Evolutionary conservation across 2,113 vertebrate species (phyloP).

Genomic region (Mormyrus lacerda): DNA sequence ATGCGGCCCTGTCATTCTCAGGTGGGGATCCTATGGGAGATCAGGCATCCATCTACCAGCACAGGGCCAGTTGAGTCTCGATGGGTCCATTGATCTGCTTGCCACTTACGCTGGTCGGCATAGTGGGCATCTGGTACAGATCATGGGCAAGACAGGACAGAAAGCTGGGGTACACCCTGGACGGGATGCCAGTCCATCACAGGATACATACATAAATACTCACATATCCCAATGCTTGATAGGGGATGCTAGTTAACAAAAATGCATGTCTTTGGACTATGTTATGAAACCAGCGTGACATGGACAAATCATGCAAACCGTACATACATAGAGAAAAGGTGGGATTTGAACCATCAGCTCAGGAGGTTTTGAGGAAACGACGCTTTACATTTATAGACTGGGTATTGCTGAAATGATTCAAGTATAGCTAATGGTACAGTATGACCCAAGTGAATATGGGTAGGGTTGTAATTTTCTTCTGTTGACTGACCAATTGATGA

Average conservation of each 20-base stretch:
- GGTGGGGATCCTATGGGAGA: constrained; percentile 21
- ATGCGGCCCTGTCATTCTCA: constrained; percentile 42
- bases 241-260: not conserved
- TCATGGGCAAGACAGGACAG: not conserved
- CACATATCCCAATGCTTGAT: not conserved
- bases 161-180: not conserved
- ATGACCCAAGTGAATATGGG: too few species aligned
- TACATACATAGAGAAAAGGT: not conserved
- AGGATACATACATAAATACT: not conserved
- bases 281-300: not conserved
- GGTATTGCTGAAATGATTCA: too few species aligned
- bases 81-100: not conserved
- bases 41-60: not conserved
- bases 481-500: not conserved
- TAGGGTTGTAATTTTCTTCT: too few species aligned
- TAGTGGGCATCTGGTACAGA: not conserved
- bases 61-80: not conserved
- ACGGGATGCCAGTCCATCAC: not conserved
- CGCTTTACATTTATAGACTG: too few species aligned
- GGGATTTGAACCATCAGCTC: not conserved
- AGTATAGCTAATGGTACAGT: too few species aligned
- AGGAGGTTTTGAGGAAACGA: too few species aligned
- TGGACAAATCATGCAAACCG: not conserved
- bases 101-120: not conserved
- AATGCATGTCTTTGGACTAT: not conserved